Percentiles rank a stretch among this genome's conserved stretches.
phyloP scores from a whole-genome alignment of 2,888 invertebrate genomes.

The Xanthorhoe designata region DNA sequence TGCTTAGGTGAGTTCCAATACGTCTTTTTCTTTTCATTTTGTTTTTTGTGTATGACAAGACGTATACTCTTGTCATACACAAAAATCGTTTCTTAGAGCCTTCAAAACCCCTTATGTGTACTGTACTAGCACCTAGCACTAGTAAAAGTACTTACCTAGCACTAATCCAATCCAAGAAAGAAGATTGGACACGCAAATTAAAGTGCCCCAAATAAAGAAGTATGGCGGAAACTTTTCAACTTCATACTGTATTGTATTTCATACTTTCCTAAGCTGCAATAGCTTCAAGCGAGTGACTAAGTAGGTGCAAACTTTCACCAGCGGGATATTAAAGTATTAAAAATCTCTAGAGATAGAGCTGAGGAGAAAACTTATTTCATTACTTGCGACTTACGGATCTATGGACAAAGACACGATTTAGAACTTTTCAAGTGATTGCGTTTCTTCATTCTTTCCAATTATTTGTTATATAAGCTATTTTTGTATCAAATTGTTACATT shows the following conservation, averaged over 20 bases:
- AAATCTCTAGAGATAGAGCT: constrained; percentile 46
- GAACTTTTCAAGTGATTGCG: constrained; percentile 3
- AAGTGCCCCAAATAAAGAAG: no score
- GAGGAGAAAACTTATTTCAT: constrained; percentile 66
- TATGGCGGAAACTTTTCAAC: neutral
- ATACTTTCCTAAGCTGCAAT: constrained; percentile 3
- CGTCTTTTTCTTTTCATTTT: no score
- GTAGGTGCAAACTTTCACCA: constrained; percentile 46
- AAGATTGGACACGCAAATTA: no score
- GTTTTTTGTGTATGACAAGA: no score
- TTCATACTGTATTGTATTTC: constrained; percentile 10
- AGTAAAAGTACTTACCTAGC: no score
- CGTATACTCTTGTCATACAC: no score
- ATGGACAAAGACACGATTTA: constrained; percentile 13
- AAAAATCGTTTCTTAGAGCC: no score
- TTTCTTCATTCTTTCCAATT: constrained; percentile 2
- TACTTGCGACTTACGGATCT: constrained; percentile 58
- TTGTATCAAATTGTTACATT: no score
- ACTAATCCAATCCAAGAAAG: no score
- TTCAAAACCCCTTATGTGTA: no score
- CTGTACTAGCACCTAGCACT: no score
- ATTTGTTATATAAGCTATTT: neutral
- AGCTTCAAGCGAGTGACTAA: constrained; percentile 25
- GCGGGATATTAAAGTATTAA: constrained; percentile 60
- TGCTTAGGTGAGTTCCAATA: no score